phyloP scores from a whole-genome alignment of 1,140 invertebrate genomes.

The Aplysia californica region DNA sequence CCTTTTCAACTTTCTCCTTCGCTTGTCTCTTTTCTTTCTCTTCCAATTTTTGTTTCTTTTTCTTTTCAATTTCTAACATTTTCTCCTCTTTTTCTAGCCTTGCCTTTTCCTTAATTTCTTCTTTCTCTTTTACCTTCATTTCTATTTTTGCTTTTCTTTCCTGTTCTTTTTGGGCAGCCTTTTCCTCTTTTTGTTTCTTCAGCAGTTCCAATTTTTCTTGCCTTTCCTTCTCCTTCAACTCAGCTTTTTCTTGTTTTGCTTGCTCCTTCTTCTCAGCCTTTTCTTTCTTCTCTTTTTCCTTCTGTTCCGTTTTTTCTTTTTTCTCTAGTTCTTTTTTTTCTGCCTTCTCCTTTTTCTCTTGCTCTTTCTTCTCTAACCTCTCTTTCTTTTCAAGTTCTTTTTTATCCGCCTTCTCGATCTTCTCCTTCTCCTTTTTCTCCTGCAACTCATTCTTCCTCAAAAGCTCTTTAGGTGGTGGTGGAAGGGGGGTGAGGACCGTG shows the following conservation, averaged over 20 bases:
- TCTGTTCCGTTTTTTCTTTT: constrained; percentile 21
- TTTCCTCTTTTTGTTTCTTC: not conserved
- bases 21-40: constrained; percentile 4
- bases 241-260: constrained; percentile 20
- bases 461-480: constrained; percentile 33
- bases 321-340: constrained; percentile 28
- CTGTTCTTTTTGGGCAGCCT: not conserved
- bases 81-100: constrained; percentile 16
- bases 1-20: constrained; percentile 1
- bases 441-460: constrained; percentile 32
- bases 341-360: constrained; percentile 37
- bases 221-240: constrained; percentile 33
- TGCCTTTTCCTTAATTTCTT: constrained; percentile 12
- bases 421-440: constrained; percentile 15
- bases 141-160: constrained; percentile 16
- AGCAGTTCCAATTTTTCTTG: constrained; percentile 1
- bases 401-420: constrained; percentile 17
- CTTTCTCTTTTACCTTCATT: constrained; percentile 16
- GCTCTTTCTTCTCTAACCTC: constrained; percentile 30
- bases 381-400: constrained; percentile 25
- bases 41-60: not conserved
- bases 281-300: constrained; percentile 24
- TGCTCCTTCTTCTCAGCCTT: constrained; percentile 20
- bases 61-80: too few species aligned
- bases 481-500: constrained; percentile 30